Evolutionary conservation across 2,113 vertebrate species (phyloP).

Genomic region (Variabilichromis moorii): DNA sequence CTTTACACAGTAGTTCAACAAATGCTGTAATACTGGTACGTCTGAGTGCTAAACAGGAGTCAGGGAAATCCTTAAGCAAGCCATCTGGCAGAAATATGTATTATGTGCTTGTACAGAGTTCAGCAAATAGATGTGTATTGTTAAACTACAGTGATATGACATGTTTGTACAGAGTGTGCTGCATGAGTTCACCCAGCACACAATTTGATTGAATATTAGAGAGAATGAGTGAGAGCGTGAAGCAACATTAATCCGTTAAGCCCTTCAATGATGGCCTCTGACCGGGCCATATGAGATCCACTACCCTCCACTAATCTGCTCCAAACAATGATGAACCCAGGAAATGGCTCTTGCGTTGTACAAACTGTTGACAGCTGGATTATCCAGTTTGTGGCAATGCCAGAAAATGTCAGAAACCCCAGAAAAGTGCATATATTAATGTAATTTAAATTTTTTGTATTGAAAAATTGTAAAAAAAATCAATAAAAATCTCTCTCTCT

Average conservation of each 20-base stretch:
- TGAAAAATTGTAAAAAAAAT: background rate
- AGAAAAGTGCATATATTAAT: slow-evolving; percentile 35
- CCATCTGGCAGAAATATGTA: slow-evolving; percentile 27
- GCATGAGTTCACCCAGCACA: slow-evolving; percentile 6
- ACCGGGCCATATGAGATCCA: slow-evolving; percentile 76
- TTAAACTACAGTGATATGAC: slow-evolving; percentile 6
- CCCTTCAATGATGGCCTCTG: slow-evolving; percentile 73
- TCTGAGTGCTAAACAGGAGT: slow-evolving; percentile 13
- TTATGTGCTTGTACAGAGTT: slow-evolving; percentile 1
- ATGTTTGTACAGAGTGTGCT: slow-evolving; percentile 34
- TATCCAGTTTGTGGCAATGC: slow-evolving; percentile 58
- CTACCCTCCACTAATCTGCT: slow-evolving; percentile 71
- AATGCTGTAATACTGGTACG: slow-evolving; percentile 12
- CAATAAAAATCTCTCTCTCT: background rate
- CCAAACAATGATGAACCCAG: slow-evolving; percentile 70
- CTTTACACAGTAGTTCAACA: slow-evolving; percentile 10
- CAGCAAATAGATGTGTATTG: slow-evolving; percentile 21
- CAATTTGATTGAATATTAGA: slow-evolving; percentile 61
- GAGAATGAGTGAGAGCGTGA: slow-evolving; percentile 37
- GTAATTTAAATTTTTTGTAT: background rate
- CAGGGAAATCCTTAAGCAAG: slow-evolving; percentile 35
- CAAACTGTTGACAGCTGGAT: slow-evolving; percentile 72
- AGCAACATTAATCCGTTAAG: slow-evolving; percentile 76
- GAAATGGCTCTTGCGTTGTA: slow-evolving; percentile 72
- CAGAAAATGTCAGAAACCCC: slow-evolving; percentile 44